Conservation (phyloP, 2,113 vertebrate genomes). For the Pitta sordida region DNA sequence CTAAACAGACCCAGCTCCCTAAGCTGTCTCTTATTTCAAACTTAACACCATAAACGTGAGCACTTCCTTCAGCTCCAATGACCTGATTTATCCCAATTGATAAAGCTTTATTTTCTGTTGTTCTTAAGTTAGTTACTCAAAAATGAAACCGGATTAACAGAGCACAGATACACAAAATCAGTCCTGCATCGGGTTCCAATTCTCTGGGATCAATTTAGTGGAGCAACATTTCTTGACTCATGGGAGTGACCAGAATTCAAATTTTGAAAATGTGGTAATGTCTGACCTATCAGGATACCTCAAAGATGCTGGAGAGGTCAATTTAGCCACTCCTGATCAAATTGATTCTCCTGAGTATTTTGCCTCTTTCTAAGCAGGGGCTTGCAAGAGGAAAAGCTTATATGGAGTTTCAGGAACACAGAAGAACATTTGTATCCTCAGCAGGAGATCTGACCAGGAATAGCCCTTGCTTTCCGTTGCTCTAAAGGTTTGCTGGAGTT, state of each 20-base stretch:
- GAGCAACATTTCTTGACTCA: not conserved
- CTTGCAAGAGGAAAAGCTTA: not conserved
- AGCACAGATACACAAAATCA: not conserved
- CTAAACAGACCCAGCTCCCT: too few relatives aligned
- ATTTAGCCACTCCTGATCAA: not conserved
- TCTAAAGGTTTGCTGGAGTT: slow-evolving; percentile 72
- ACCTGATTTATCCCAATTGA: not conserved
- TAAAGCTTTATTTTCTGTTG: not conserved
- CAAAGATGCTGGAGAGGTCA: not conserved
- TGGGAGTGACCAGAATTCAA: not conserved
- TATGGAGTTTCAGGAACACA: slow-evolving; percentile 1
- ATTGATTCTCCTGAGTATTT: not conserved
- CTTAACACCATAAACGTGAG: not conserved
- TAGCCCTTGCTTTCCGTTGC: slow-evolving; percentile 66
- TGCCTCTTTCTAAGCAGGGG: not conserved
- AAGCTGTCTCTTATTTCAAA: not conserved
- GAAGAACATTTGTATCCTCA: slow-evolving; percentile 58
- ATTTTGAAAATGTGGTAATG: not conserved
- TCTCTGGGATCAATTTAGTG: not conserved
- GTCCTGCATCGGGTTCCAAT: not conserved
- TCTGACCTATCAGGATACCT: not conserved
- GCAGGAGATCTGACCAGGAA: slow-evolving; percentile 54
- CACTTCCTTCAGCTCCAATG: not conserved
- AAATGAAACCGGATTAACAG: not conserved
- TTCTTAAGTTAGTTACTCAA: not conserved